These are phyloP conservation scores for Pristionchus exspectatus DNA, from an alignment of 2,888 invertebrate genomes.

Conservation along the genomic window DNA sequence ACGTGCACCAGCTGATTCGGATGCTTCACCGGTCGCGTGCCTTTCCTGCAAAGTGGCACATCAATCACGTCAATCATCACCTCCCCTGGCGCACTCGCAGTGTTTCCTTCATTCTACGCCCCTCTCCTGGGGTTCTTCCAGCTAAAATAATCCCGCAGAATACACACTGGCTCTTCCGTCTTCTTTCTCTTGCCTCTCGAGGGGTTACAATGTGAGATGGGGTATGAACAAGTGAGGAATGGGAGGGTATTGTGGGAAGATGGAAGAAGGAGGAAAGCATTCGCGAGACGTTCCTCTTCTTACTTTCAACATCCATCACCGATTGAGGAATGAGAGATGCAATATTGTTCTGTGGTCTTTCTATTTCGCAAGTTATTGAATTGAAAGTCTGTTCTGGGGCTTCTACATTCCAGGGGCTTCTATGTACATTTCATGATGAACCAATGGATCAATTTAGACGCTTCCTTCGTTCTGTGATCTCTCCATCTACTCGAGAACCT, in stretches of 20 bases:
- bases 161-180: background rate
- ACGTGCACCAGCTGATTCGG: conserved; percentile 76
- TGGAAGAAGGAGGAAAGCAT: background rate
- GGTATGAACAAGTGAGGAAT: conserved; percentile 17
- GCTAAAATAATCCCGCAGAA: conserved; percentile 8
- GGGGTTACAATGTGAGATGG: conserved; percentile 19
- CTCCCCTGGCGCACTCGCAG: background rate
- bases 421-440: no score
- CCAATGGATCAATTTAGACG: background rate
- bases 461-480: background rate
- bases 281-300: background rate
- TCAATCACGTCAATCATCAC: conserved; percentile 6
- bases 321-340: no score
- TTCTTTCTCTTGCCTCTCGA: background rate
- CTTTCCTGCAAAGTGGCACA: conserved; percentile 65
- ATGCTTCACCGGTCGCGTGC: conserved; percentile 77
- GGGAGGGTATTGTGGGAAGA: background rate
- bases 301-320: background rate
- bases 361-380: no score
- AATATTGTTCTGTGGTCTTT: background rate
- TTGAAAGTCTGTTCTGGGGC: no score
- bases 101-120: conserved; percentile 23
- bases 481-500: background rate
- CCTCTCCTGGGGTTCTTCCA: background rate
- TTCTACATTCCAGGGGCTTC: no score